Base-by-base conservation (phyloP, 2,888 invertebrate species). In the Hirtodrosophila histrioides region DNA sequence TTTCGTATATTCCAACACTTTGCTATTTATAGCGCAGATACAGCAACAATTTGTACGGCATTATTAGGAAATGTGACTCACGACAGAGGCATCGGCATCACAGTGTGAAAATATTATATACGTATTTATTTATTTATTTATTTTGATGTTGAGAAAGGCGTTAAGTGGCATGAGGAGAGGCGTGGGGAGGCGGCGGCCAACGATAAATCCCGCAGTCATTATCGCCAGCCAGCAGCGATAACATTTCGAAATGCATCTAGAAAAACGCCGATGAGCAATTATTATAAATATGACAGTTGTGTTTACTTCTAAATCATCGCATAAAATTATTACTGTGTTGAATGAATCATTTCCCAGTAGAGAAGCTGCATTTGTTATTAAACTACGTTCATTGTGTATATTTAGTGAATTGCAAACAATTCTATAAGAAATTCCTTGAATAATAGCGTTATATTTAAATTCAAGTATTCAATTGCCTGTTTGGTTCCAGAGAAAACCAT, bases 21-120 rank as follows among this genome's bases (percentile, higher is more conserved):
- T 60, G 72, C 72, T 74, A 74, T 76, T 76, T 74, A 43, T 75
- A 76, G 76, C 37, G 40, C 12, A 48, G 46, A 51, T 60, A 66
- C 29, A 62, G 6, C 46, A 66, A 40, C 39, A 69, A 31, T 27
- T 17, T 17, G 17, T 40, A 40, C 27, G 58, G 31, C 62, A 58
- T 62, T 72, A 51, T 57, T 58, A 46, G 11, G 44, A 72, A 68
- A 57, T 72, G 57, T 72, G 71, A 75, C 56, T 75, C 71, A 74
- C 48, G 17, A 39, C 37, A 27, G 49, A 68, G 55, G 41, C 44
- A 57, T 49, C 62, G 55, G 41, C 44, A 57, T 49, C 62, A 68
- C 41, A 69, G 40, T 54, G 46, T 54, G 39, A 61, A 57, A 41
- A 60, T 64, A 27, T 27, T 5, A 27, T 27, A 17, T 17, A 17